These are phyloP conservation scores for Asobara japonica DNA, from an alignment of 1,140 invertebrate genomes.

Conservation along the genomic window DNA sequence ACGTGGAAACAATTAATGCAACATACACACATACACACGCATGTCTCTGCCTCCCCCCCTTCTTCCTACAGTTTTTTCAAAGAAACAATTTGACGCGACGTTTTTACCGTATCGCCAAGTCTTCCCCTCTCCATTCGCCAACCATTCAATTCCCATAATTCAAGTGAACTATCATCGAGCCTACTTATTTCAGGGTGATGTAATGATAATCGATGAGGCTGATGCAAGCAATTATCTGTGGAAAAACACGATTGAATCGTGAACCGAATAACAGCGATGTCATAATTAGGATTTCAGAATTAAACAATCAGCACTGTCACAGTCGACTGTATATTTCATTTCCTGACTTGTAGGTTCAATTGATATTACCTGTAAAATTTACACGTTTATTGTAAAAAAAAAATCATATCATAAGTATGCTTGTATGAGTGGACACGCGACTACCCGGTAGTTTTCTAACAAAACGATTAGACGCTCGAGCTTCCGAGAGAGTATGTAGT, in stretches of 20 bases:
- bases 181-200: not conserved
- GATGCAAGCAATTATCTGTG: conserved; percentile 2
- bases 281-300: not conserved
- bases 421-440: conserved; percentile 3
- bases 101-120: not conserved
- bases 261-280: not conserved
- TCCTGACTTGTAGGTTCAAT: not conserved
- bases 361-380: not conserved
- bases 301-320: not conserved
- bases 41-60: not conserved
- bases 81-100: conserved; percentile 1
- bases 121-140: not conserved
- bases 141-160: not conserved
- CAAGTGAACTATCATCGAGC: not conserved
- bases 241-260: not conserved
- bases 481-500: conserved; percentile 5
- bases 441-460: conserved; percentile 4
- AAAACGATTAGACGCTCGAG: not conserved
- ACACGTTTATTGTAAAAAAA: not conserved
- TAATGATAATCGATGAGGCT: conserved; percentile 6
- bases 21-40: not conserved
- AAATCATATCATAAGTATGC: not conserved
- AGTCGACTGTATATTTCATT: not conserved
- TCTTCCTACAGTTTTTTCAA: too few relatives aligned
- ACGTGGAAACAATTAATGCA: conserved; percentile 4